These are phyloP conservation scores for Falco novaeseelandiae DNA, from an alignment of 2,797 vertebrate species.

Conservation along the genomic window DNA sequence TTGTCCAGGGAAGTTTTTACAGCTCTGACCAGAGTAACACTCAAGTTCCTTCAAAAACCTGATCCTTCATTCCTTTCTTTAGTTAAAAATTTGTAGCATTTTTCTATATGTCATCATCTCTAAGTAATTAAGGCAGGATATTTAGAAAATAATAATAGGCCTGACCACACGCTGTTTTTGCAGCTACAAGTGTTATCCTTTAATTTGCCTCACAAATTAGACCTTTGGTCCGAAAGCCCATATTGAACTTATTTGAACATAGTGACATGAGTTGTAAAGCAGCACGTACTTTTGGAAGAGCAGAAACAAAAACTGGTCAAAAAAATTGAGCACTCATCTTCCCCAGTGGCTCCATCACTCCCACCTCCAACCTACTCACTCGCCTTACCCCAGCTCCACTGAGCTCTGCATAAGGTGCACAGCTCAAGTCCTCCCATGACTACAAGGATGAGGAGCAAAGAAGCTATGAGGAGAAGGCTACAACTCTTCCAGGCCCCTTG, in stretches of 20 bases:
- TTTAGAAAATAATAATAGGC: neutral
- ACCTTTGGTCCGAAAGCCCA: neutral
- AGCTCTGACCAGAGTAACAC: accelerated
- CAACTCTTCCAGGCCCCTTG: neutral
- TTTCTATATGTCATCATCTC: neutral
- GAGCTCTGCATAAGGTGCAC: neutral
- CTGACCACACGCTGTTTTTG: neutral
- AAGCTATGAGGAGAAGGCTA: neutral
- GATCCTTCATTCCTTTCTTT: neutral
- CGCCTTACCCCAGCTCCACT: accelerated
- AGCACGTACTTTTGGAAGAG: neutral
- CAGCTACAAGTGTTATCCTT: neutral
- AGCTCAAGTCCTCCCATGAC: neutral
- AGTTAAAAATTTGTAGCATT: too few species aligned
- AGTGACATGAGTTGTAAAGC: neutral
- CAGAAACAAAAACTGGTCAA: neutral
- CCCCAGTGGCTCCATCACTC: neutral
- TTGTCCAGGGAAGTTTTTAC: neutral
- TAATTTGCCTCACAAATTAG: neutral
- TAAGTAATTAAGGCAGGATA: neutral
- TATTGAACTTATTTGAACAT: neutral
- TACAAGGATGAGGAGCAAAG: neutral
- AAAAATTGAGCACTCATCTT: neutral
- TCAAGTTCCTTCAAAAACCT: neutral
- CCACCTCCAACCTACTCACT: neutral